Evolutionary conservation across 2,797 vertebrate genomes (phyloP), one percentile per base, ranked within the genome.

Genomic region (Triplophysa yarkandensis): DNA sequence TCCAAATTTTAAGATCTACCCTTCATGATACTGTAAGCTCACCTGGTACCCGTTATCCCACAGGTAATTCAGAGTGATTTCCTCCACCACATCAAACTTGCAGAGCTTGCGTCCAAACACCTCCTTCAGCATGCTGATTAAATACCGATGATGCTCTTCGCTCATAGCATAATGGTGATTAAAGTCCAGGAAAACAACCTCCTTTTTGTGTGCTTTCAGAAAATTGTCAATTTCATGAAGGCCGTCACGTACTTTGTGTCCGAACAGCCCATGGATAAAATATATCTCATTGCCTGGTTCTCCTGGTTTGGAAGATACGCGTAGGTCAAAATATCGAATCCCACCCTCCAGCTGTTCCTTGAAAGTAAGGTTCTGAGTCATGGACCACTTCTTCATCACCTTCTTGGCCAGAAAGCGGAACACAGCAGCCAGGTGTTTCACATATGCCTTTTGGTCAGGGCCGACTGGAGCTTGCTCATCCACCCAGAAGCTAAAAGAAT

Each of bases 81-180:
- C 88, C 79, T 98, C 97, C 72, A 98, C 96, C 13, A 77, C 80
- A 43, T 92, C 88, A 76, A 91, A 83, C 0, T 77, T 86, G 81
- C 95, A 98, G 52, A 99, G 92, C 84, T 94, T 98, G 66, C 80
- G 88, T 78, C 93, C 93, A 86, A 99, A 98, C 19, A 94, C 93
- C 39, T 96, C 92, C 80, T 81, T 90, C 61, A 99, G 92, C 88
- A 91, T 93, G 79, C 66, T 85, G 80, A 96, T 90, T 79, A 98
- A 90, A 86, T 92, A 92, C 50, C 55, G 74, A 68, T 98, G 97
- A 85, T 98, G 96, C 77, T 87, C 85, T 19, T 91, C 81, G 0
- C 91, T 91, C 98, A 99, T 99, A 54, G 94, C 96, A 0, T 99
- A 99, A 86, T 98, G 94, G 81, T 99, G 97, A 88, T 99, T 99